phyloP scores from a whole-genome alignment of 2,888 invertebrate genomes.

The Brachyptera putata region DNA sequence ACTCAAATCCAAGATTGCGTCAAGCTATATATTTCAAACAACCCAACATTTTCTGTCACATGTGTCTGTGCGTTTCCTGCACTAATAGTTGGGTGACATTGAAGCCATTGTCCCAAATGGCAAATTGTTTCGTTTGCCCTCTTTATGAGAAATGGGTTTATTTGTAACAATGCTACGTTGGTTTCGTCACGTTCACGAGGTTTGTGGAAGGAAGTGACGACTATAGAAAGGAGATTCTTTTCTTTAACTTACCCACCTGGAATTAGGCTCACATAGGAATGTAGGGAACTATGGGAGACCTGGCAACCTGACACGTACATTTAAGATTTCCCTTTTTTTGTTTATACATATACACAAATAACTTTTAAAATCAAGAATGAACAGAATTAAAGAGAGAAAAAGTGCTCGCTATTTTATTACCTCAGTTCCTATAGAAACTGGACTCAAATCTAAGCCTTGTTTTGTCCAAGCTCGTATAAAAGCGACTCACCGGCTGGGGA shows the following conservation, averaged over 20 bases:
- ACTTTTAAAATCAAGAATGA: no score
- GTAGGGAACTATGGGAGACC: neutral
- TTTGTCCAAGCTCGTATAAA: conserved; percentile 14
- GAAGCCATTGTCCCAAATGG: neutral
- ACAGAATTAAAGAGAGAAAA: no score
- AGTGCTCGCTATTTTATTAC: conserved; percentile 3
- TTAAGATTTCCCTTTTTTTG: no score
- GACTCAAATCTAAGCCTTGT: conserved; percentile 9
- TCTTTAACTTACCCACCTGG: neutral
- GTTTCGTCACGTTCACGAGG: no score
- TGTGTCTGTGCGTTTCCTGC: conserved; percentile 2
- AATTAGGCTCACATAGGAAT: neutral
- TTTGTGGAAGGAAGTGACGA: neutral
- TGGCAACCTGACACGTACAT: conserved; percentile 13
- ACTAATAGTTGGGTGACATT: conserved; percentile 1
- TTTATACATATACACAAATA: no score
- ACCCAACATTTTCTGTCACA: neutral
- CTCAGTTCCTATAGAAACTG: neutral
- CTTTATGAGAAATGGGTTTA: conserved; percentile 4
- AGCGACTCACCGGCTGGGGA: no score
- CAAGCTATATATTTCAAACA: neutral
- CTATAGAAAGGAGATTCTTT: neutral
- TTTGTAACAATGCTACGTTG: conserved; percentile 2
- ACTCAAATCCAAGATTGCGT: no score
- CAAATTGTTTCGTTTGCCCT: conserved; percentile 2